These are phyloP conservation scores for Catamblyrhynchus diadema DNA, from an alignment of 2,797 vertebrate genomes.

Conservation along the genomic window DNA sequence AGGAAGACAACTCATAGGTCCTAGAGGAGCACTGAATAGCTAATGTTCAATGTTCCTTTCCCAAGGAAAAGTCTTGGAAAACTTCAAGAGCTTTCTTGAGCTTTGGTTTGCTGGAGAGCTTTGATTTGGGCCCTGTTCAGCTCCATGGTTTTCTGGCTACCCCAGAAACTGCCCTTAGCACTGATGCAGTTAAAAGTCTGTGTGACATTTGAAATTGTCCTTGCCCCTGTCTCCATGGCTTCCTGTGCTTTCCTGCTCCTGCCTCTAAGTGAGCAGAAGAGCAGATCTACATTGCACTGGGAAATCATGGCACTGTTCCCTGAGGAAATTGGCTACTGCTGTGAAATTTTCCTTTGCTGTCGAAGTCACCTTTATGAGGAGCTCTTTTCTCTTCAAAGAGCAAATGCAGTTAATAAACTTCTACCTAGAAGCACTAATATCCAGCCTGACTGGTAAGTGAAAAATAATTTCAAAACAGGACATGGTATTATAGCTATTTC, in stretches of 20 bases:
- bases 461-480: slow-evolving; percentile 15
- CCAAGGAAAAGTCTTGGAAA: neutral
- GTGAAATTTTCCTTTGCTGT: neutral
- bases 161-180: neutral
- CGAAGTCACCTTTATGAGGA: neutral
- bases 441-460: slow-evolving; percentile 5
- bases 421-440: slow-evolving; percentile 17
- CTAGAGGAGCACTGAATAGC: neutral
- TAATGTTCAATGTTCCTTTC: neutral
- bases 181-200: neutral
- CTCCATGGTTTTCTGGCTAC: neutral
- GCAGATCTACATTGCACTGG: neutral
- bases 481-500: neutral
- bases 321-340: neutral
- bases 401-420: neutral
- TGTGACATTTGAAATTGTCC: neutral
- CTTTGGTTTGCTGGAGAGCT: neutral
- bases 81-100: neutral
- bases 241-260: neutral
- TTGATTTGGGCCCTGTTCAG: neutral
- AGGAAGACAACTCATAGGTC: neutral
- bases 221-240: neutral
- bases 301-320: neutral
- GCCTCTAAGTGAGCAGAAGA: neutral
- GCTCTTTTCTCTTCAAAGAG: neutral